Evolutionary conservation across 2,888 invertebrate genomes (phyloP).

Genomic region (Limnephilus auricula): DNA sequence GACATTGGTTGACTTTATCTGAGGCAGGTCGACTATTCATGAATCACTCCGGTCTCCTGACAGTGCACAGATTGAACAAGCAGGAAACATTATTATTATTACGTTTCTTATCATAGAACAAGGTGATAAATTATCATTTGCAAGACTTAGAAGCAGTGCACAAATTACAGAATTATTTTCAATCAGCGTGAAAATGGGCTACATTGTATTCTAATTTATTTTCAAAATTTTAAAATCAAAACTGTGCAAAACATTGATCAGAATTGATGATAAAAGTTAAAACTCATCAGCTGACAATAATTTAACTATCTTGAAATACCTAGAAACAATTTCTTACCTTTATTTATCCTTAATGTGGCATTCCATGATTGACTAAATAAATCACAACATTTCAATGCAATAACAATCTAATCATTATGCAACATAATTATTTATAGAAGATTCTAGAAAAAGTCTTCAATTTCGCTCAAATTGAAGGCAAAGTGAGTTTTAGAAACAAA

Average conservation of each 20-base stretch:
- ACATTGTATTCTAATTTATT: not conserved
- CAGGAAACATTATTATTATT: not conserved
- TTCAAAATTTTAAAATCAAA: not conserved
- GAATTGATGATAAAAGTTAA: not conserved
- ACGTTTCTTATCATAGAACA: not conserved
- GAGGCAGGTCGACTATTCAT: conserved; percentile 11
- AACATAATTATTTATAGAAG: not conserved
- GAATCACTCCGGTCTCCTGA: conserved; percentile 40
- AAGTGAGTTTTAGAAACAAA: not conserved
- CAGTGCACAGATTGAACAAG: conserved; percentile 20
- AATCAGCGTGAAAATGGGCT: not conserved
- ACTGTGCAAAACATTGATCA: no score
- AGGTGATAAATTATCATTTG: not conserved
- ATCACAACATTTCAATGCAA: not conserved
- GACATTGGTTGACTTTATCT: conserved; percentile 55
- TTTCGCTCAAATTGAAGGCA: not conserved
- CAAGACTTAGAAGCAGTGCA: not conserved
- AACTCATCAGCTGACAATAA: not conserved
- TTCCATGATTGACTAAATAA: not conserved
- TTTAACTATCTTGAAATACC: not conserved
- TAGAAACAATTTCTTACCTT: not conserved
- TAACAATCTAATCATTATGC: not conserved
- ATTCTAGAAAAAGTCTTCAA: not conserved
- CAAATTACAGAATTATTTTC: not conserved
- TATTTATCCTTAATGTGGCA: not conserved